A percentile compares a stretch with the other conserved stretches of the same genome.
Evolutionary conservation across 2,113 vertebrate species (phyloP).

Genomic region (Dunckerocampus dactyliophorus): DNA sequence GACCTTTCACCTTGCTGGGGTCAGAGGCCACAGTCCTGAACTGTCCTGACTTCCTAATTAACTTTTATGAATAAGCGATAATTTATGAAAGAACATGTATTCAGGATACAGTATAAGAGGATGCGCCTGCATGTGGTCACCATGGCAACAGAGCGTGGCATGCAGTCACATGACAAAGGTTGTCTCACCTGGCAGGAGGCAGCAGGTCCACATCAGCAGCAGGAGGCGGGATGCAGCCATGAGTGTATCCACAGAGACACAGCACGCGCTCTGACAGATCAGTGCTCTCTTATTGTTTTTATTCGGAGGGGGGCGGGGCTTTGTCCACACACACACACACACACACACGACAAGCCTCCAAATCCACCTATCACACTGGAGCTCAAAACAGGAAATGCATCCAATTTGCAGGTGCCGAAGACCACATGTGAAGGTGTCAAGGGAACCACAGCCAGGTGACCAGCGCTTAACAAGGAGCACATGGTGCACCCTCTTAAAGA

Average conservation of each 20-base stretch:
- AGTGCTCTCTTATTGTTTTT: too few relatives aligned
- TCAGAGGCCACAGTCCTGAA: too few relatives aligned
- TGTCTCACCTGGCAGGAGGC: conserved; percentile 58
- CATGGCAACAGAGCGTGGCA: neutral
- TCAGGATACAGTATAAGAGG: neutral
- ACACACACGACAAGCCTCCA: too few relatives aligned
- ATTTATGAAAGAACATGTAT: neutral
- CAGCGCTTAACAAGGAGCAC: too few relatives aligned
- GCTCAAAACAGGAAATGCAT: conserved; percentile 1
- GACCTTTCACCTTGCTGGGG: too few relatives aligned
- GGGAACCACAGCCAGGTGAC: neutral
- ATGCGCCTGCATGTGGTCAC: neutral
- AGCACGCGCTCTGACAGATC: too few relatives aligned
- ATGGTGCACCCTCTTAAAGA: too few relatives aligned
- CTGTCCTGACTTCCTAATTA: too few relatives aligned
- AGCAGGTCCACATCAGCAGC: conserved; percentile 54
- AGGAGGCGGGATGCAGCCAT: conserved; percentile 48
- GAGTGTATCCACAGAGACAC: neutral
- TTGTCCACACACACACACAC: neutral
- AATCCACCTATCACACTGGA: neutral
- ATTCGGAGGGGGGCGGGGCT: neutral
- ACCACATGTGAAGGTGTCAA: neutral
- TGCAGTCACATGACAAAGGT: neutral
- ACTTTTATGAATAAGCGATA: neutral
- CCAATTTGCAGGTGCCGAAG: neutral